Evolutionary conservation across 2,797 vertebrate genomes (phyloP).

Genomic region (Sebastes miniatus): DNA sequence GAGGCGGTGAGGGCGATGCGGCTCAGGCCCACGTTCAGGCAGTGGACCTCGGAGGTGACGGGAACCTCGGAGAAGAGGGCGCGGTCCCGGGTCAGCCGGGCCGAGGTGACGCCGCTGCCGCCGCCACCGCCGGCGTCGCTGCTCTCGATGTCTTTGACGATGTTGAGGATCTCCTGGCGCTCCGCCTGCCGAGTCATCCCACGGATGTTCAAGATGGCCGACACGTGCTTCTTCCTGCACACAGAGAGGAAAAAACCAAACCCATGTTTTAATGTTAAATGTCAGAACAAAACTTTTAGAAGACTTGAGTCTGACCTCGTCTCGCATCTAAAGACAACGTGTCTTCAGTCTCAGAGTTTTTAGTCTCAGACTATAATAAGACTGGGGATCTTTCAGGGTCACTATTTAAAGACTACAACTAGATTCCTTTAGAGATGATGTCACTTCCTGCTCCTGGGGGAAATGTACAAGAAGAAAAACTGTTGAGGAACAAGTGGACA

Average conservation of each 20-base stretch:
- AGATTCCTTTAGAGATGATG: too few species aligned
- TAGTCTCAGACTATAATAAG: too few species aligned
- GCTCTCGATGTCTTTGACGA: conserved; percentile 87
- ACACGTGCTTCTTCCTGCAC: conserved; percentile 87
- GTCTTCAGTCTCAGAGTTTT: too few species aligned
- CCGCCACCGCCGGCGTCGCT: conserved; percentile 49
- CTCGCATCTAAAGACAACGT: too few species aligned
- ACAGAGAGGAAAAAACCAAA: background rate
- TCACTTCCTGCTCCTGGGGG: too few species aligned
- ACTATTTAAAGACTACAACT: too few species aligned
- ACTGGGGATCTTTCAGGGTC: too few species aligned
- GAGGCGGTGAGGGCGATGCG: conserved; percentile 81
- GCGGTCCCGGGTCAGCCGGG: conserved; percentile 66
- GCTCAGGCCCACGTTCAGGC: conserved; percentile 83
- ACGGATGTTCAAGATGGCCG: conserved; percentile 88
- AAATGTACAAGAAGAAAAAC: too few species aligned
- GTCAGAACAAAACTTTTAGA: background rate
- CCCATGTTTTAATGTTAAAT: too few species aligned
- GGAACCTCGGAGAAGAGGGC: conserved; percentile 88
- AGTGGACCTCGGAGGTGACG: conserved; percentile 84
- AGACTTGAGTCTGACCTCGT: too few species aligned
- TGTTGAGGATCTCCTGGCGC: conserved; percentile 89
- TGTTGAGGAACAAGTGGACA: too few species aligned
- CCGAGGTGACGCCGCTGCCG: background rate
- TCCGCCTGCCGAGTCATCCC: conserved; percentile 82